phyloP scores from a whole-genome alignment of 1,140 invertebrate genomes.

The Apis florea region DNA sequence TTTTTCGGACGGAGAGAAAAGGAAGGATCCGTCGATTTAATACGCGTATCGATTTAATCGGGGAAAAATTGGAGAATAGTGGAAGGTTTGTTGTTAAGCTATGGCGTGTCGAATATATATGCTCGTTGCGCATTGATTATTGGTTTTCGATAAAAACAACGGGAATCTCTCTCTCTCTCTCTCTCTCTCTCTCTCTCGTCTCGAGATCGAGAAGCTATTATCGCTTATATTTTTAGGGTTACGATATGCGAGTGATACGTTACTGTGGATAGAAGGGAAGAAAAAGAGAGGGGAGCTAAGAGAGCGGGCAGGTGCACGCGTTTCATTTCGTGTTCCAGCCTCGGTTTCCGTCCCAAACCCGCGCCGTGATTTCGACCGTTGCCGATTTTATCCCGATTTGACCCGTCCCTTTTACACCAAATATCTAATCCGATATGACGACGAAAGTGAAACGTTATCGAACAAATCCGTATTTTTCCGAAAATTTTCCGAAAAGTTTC shows the following conservation, averaged over 20 bases:
- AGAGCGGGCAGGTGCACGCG: conserved; percentile 74
- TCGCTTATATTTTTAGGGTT: conserved; percentile 14
- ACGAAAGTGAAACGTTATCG: neutral
- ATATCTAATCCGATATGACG: conserved; percentile 14
- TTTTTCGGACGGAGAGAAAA: no score
- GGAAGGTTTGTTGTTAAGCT: no score
- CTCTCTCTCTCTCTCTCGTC: neutral
- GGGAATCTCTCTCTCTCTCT: neutral
- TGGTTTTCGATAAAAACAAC: neutral
- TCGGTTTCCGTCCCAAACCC: conserved; percentile 49
- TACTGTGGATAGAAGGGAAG: conserved; percentile 43
- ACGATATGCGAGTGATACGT: conserved; percentile 47
- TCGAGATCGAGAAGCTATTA: neutral
- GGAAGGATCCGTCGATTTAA: no score
- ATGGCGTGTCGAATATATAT: no score
- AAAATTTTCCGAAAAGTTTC: no score
- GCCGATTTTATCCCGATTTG: conserved; percentile 46
- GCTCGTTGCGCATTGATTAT: no score
- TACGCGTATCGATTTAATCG: no score
- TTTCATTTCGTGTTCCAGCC: conserved; percentile 72
- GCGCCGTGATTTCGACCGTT: conserved; percentile 25
- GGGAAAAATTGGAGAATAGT: no score
- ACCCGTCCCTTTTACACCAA: conserved; percentile 24
- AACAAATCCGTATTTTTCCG: neutral
- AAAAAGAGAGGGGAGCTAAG: conserved; percentile 52